Conservation (phyloP, 2,797 vertebrate genomes). For the Eremophila alpestris region DNA sequence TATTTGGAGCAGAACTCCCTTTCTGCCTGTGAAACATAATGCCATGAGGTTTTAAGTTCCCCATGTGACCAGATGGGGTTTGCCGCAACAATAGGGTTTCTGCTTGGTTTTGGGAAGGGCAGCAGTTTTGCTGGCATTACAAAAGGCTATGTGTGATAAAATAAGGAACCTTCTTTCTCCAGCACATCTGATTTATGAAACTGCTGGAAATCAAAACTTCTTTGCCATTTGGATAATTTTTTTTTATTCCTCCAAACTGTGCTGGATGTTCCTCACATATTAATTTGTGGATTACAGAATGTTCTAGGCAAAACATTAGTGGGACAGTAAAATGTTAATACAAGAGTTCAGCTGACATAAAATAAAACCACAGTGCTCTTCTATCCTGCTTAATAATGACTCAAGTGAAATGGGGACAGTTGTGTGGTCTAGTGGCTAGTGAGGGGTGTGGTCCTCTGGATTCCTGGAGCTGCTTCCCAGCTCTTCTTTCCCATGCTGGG, state of each 20-base stretch:
- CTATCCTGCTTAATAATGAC: conserved; percentile 62
- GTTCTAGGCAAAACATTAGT: conserved; percentile 72
- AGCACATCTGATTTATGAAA: conserved; percentile 50
- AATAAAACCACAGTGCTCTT: conserved; percentile 66
- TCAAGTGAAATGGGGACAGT: conserved; percentile 59
- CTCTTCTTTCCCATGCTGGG: conserved; percentile 60
- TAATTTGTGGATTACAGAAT: conserved; percentile 74
- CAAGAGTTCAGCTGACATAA: conserved; percentile 56
- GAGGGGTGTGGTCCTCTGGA: conserved; percentile 56
- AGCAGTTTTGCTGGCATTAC: conserved; percentile 37
- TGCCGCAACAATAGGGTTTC: conserved; percentile 62
- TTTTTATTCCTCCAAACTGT: conserved; percentile 46
- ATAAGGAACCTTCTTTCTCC: conserved; percentile 60
- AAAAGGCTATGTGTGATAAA: conserved; percentile 53
- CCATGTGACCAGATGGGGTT: conserved; percentile 52
- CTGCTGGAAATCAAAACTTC: conserved; percentile 53
- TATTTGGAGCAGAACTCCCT: neutral
- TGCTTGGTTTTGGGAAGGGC: conserved; percentile 60
- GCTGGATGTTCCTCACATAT: conserved; percentile 68
- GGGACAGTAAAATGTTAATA: conserved; percentile 65
- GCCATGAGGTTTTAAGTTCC: conserved; percentile 20
- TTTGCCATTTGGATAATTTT: conserved; percentile 39
- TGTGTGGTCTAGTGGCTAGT: conserved; percentile 67
- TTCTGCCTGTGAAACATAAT: conserved; percentile 23
- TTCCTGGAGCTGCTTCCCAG: conserved; percentile 54